Base-by-base conservation (phyloP, 2,797 vertebrate species). In the Sparus aurata region DNA sequence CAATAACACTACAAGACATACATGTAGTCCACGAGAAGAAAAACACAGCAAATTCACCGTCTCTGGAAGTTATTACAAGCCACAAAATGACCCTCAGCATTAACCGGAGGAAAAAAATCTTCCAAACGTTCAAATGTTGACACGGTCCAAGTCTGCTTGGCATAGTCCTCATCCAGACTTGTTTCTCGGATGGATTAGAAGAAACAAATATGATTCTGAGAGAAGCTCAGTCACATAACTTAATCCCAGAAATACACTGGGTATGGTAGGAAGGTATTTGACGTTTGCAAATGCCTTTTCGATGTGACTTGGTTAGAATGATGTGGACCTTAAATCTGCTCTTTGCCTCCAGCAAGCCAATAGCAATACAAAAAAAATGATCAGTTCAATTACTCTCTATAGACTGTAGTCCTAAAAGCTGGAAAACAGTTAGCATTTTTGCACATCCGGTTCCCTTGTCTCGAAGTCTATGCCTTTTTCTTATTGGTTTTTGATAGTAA, bases 101-200 rank as follows among this genome's bases (percentile, higher is more conserved):
- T 38, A 71, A 60, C 20, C 15, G 38, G 16, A 12, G 30, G 15
- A 52, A 45, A 67, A 63, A 10, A 66, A 53, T 15, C 17, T 53
- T 72, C 12, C 30, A 75, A 30, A 71, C 46, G 46, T 69, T 64
- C 47, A 75, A 53, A 78, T 18, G 53, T 12, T 49, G 41, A 66
- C 67, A 67, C 5, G 9, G 60, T 69, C 20, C 34, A 50, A 38
- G 47, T 73, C 50, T 60, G 25, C 70, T 64, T 80, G 72, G 53
- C 77, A 38, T n/a, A 34, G 38, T 68, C 1, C 68, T 75, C 63
- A 20, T 72, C 62, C 67, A 69, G 62, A 70, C 67, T 78, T 76
- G 77, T 76, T 90, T 64, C 59, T 84, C 59, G 5, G 68, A 84
- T 73, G 85, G 88, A 91, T 92, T 90, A 92, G 13, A 18, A 67